Percentiles rank a stretch among this genome's conserved stretches.
Conservation (phyloP, 2,797 vertebrate species). For the Pelobates cultripes region DNA sequence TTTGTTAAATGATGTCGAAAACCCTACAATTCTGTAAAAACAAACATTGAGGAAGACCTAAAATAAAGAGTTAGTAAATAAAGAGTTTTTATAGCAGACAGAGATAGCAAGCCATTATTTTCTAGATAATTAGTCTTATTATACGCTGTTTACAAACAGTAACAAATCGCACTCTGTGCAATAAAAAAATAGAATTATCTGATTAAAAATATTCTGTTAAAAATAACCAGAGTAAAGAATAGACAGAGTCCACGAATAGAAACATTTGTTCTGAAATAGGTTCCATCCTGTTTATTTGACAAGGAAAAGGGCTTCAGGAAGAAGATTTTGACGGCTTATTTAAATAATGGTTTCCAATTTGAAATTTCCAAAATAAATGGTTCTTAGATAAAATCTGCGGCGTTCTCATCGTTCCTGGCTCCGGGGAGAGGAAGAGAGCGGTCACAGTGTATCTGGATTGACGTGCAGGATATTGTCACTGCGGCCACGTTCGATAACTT, state of each 20-base stretch:
- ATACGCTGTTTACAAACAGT: too few relatives aligned
- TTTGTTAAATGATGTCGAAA: too few relatives aligned
- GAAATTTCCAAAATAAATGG: constrained; percentile 50
- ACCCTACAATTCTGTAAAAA: too few relatives aligned
- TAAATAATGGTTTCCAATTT: constrained; percentile 43
- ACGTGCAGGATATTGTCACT: constrained; percentile 67
- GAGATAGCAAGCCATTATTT: too few relatives aligned
- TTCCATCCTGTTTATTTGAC: constrained; percentile 49
- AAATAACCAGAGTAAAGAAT: too few relatives aligned
- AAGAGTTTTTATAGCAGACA: too few relatives aligned
- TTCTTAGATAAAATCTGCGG: constrained; percentile 46
- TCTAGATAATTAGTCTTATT: too few relatives aligned
- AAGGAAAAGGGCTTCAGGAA: constrained; percentile 25
- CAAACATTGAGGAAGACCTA: too few relatives aligned
- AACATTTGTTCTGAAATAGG: constrained; percentile 30
- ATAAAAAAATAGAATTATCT: too few relatives aligned
- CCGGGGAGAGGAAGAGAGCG: constrained; percentile 67
- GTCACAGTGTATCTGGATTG: constrained; percentile 62
- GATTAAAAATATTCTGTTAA: too few relatives aligned
- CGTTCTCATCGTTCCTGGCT: constrained; percentile 60
- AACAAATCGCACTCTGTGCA: too few relatives aligned
- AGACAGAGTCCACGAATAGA: constrained; percentile 1
- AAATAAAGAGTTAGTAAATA: too few relatives aligned
- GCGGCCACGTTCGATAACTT: constrained; percentile 61
- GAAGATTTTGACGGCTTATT: constrained; percentile 4